Conservation (phyloP, 2,888 invertebrate genomes). For the Parochlus steinenii region DNA sequence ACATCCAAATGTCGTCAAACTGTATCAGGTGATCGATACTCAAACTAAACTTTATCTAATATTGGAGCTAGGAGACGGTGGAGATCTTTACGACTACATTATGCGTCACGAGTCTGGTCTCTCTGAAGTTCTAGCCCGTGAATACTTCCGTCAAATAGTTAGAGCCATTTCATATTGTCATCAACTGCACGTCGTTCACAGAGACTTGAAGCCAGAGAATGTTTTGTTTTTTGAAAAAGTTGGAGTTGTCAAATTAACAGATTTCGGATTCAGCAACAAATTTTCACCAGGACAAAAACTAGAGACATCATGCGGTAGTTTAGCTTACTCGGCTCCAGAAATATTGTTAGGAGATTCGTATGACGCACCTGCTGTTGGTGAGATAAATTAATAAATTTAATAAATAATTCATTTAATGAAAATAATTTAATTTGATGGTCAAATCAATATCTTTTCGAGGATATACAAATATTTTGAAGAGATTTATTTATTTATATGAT, state of each 20-base stretch:
- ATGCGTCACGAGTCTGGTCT: conserved; percentile 88
- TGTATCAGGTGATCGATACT: conserved; percentile 99
- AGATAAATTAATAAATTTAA: too few relatives aligned
- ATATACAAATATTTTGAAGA: not conserved
- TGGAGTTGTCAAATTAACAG: conserved; percentile 94
- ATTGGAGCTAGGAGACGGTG: conserved; percentile 93
- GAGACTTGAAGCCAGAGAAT: conserved; percentile 98
- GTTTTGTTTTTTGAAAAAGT: conserved; percentile 97
- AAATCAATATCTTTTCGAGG: not conserved
- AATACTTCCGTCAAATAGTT: conserved; percentile 94
- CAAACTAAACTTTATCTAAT: conserved; percentile 94
- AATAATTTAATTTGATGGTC: not conserved
- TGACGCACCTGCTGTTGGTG: conserved; percentile 94
- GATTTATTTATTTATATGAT: not conserved
- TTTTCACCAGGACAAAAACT: conserved; percentile 91
- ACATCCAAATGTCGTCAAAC: conserved; percentile 93
- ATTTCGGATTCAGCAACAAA: conserved; percentile 95
- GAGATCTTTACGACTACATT: conserved; percentile 96
- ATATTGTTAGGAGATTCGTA: conserved; percentile 96
- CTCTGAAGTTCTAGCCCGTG: conserved; percentile 63
- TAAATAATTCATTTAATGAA: conserved; percentile 13
- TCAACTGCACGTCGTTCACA: conserved; percentile 53
- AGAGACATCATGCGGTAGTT: conserved; percentile 94
- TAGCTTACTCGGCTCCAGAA: conserved; percentile 98
- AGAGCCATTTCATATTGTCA: conserved; percentile 97